A percentile compares a stretch with the other conserved stretches of the same genome.
Conservation (phyloP, 2,888 invertebrate species). For the Athrips mouffetella region DNA sequence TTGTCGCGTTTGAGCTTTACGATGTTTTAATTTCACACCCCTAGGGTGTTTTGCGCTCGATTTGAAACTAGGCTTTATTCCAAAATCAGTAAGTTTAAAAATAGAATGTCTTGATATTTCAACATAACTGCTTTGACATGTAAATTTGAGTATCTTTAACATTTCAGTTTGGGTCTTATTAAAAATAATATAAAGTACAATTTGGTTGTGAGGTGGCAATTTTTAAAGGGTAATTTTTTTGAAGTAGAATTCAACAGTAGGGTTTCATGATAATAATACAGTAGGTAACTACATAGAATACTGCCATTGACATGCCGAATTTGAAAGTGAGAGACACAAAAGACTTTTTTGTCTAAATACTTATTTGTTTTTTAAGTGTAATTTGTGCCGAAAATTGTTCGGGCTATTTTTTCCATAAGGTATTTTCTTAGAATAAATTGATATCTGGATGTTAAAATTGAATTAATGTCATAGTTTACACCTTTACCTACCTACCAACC, state of each 20-base stretch:
- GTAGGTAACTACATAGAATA: constrained; percentile 41
- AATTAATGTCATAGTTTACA: no score
- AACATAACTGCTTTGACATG: background rate
- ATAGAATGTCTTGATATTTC: background rate
- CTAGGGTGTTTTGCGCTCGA: constrained; percentile 41
- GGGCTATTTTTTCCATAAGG: no score
- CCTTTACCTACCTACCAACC: no score
- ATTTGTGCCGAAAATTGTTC: no score
- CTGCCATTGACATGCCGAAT: constrained; percentile 69
- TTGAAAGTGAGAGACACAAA: constrained; percentile 47
- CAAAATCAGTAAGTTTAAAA: rapidly evolving
- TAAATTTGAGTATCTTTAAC: background rate
- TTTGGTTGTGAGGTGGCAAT: constrained; percentile 22
- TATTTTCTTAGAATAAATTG: no score
- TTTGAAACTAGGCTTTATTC: constrained; percentile 34
- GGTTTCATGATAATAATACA: constrained; percentile 68
- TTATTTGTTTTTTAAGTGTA: no score
- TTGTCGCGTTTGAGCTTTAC: constrained; percentile 60
- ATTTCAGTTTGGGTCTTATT: background rate
- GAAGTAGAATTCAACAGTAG: constrained; percentile 56
- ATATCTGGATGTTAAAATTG: no score
- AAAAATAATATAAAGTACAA: constrained; percentile 25
- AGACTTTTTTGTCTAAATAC: constrained; percentile 24
- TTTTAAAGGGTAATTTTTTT: constrained; percentile 57
- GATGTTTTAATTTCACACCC: constrained; percentile 76